Evolutionary conservation across 2,113 vertebrate genomes (phyloP).

Genomic region (Xenopus tropicalis): DNA sequence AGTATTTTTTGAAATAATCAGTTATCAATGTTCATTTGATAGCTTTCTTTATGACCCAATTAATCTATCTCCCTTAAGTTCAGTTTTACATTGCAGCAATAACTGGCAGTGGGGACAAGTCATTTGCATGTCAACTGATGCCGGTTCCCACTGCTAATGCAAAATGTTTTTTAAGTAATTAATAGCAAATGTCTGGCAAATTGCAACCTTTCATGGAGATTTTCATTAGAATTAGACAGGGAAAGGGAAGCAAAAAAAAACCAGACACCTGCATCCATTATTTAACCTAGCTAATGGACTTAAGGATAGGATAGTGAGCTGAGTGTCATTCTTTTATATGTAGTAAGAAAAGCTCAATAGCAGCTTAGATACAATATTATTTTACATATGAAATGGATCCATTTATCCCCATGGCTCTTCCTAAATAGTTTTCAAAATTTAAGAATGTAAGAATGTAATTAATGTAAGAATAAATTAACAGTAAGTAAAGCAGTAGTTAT

Average conservation of each 20-base stretch:
- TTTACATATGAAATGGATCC: too few relatives aligned
- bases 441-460: too few relatives aligned
- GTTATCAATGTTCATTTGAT: too few relatives aligned
- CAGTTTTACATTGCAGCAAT: background rate
- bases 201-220: conserved; percentile 49
- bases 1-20: too few relatives aligned
- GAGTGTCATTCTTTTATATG: background rate
- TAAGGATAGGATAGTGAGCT: background rate
- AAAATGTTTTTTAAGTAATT: conserved; percentile 49
- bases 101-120: conserved; percentile 50
- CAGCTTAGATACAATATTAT: too few relatives aligned
- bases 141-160: conserved; percentile 40
- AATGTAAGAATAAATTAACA: too few relatives aligned
- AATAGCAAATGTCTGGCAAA: conserved; percentile 56
- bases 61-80: too few relatives aligned
- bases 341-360: background rate
- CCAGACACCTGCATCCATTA: conserved; percentile 45
- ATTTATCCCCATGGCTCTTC: too few relatives aligned
- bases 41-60: too few relatives aligned
- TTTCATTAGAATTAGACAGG: conserved; percentile 50
- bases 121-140: conserved; percentile 51
- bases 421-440: too few relatives aligned
- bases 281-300: conserved; percentile 9
- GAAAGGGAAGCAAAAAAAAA: background rate
- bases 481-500: too few relatives aligned